Base-by-base conservation (phyloP, 2,113 vertebrate genomes). In the Hypomesus transpacificus region DNA sequence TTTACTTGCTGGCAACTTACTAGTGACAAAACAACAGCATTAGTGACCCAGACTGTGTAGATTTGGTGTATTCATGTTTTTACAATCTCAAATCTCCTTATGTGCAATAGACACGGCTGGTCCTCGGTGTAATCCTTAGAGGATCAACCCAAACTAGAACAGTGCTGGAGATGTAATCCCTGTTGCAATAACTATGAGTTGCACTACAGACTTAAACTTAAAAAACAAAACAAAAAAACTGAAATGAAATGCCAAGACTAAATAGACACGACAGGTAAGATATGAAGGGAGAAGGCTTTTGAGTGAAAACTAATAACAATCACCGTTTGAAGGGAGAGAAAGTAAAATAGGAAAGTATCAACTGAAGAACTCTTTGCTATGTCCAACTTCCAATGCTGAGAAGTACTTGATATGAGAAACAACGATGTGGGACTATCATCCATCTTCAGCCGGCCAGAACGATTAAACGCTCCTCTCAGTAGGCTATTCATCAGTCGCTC, bases 41-140 rank as follows among this genome's bases (percentile, higher is more conserved):
- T 34, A 20, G 59, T 61, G 66, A 7, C 50, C 63, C 53, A 73
- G 14, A 68, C 67, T 81, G 74, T 60, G 70, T 46, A 46, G 39
- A 46, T 74, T 71, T 26, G 66, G 67, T 63, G 56, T 70, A 70
- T 77, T 71, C 80, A 76, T 52, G 64, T 68, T 74, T 84, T 84
- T 77, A 70, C 71, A 82, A n/a, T 6, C 84, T 80, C 76, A 87
- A 73, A 82, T 84, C 85, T 65, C 71, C 65, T 84, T 79, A 80
- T 63, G 78, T 82, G 69, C 59, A 77, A 73, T 72, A 61, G 69
- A 64, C 77, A 68, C 68, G 74, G 62, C 66, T 76, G 71, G 78
- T 74, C 77, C 71, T 73, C 64, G 46, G 51, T 75, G 76, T 82
- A 86, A 89, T 88, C 83, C 81, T 72, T 26, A 62, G 68, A 80